Conservation (phyloP, 2,888 invertebrate genomes). For the Sabatieria punctata region DNA sequence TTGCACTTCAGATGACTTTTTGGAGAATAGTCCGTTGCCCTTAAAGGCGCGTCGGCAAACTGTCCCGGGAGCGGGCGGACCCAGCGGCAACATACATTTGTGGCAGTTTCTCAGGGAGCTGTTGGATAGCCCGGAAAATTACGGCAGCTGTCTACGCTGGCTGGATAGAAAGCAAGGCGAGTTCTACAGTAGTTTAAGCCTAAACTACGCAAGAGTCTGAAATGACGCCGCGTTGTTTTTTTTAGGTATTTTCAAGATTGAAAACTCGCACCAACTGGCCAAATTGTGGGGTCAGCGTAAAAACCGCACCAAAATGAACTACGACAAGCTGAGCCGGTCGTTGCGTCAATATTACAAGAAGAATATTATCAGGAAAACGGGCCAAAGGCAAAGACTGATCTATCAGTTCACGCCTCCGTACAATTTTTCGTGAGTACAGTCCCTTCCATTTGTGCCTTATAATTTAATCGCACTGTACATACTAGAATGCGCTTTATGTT, state of each 20-base stretch:
- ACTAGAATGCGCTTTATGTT: too few species aligned
- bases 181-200: conserved; percentile 3
- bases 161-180: conserved; percentile 68
- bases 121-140: conserved; percentile 63
- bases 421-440: not conserved
- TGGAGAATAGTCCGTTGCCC: not conserved
- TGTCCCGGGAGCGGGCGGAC: not conserved
- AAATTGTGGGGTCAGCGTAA: conserved; percentile 92
- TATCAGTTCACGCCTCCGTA: conserved; percentile 55
- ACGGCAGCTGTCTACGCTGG: conserved; percentile 92
- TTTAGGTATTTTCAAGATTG: conserved; percentile 76
- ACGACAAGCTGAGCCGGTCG: conserved; percentile 91
- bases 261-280: conserved; percentile 93
- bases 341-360: conserved; percentile 98
- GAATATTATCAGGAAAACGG: conserved; percentile 95
- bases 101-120: conserved; percentile 98
- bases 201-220: conserved; percentile 1
- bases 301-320: conserved; percentile 98
- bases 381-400: conserved; percentile 81
- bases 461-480: too few species aligned
- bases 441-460: too few species aligned
- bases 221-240: conserved; percentile 5
- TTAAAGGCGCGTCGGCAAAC: not conserved
- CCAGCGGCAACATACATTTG: conserved; percentile 55
- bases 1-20: too few species aligned